These are phyloP conservation scores for Hypsopygia costalis DNA, from an alignment of 2,888 invertebrate species.

Conservation along the genomic window DNA sequence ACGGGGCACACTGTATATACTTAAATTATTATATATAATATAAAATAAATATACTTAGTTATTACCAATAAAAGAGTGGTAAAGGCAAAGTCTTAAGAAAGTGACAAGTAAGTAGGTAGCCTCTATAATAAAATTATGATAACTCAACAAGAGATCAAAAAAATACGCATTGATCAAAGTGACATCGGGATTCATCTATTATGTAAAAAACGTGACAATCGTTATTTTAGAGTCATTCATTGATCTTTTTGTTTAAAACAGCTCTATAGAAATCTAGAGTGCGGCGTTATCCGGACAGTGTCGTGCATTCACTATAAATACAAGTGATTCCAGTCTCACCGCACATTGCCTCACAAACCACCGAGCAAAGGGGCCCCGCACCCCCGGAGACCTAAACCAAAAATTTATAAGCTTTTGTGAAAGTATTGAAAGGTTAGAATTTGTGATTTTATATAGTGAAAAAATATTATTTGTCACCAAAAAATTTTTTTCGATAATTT, in stretches of 20 bases:
- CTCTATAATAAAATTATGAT: too few relatives aligned
- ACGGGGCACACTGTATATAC: too few relatives aligned
- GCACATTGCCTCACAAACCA: slow-evolving; percentile 65
- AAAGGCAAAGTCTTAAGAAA: too few relatives aligned
- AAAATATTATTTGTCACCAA: slow-evolving; percentile 7
- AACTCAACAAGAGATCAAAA: too few relatives aligned
- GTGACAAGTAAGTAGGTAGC: too few relatives aligned
- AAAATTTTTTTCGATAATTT: slow-evolving; percentile 17
- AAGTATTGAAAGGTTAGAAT: slow-evolving; percentile 65
- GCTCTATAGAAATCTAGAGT: slow-evolving; percentile 44
- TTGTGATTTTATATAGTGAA: slow-evolving; percentile 17
- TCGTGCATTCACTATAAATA: slow-evolving; percentile 63
- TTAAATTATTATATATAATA: too few relatives aligned
- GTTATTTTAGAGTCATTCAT: slow-evolving; percentile 13
- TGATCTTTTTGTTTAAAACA: slow-evolving; percentile 20
- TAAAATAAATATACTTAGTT: too few relatives aligned
- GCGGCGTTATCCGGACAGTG: slow-evolving; percentile 26
- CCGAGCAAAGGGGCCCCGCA: slow-evolving; percentile 51
- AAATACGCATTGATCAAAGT: too few relatives aligned
- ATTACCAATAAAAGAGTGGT: too few relatives aligned
- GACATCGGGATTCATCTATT: not conserved
- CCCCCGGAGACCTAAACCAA: slow-evolving; percentile 44
- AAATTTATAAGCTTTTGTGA: slow-evolving; percentile 48
- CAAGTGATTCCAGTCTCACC: slow-evolving; percentile 36
- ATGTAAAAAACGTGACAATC: slow-evolving; percentile 27